Base-by-base conservation (phyloP, 2,797 vertebrate genomes). In the Sphaeramia orbicularis region DNA sequence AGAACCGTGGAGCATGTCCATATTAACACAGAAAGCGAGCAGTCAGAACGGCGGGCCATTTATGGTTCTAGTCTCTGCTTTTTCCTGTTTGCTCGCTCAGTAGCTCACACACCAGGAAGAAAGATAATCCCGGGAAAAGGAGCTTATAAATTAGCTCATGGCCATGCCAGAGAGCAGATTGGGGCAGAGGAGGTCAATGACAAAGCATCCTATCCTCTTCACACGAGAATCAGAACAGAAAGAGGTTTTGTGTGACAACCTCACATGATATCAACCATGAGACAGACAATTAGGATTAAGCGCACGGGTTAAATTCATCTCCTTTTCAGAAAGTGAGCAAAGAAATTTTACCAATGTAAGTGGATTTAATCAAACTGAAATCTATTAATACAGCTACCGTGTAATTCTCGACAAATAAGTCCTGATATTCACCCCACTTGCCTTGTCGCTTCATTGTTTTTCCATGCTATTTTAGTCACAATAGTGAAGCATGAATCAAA, bases 111-210 rank as follows among this genome's bases (percentile, higher is more conserved):
- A 91, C 80, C 79, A 83, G 83, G 84, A 91, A 88, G 84, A 89
- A 90, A 89, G 89, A 86, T 94, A 92, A 94, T 93, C 94, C 89
- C 1, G 36, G 58, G 59, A 93, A 27, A 94, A 94, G 92, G 84
- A 88, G 94, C 90, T 94, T 94, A 93, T 82, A 88, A 92, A 92
- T 93, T 93, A 94, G 91, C 87, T 67, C 41, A 18, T 18, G 65
- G 77, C 75, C 80, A 82, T 78, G 73, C 70, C 72, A 90, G 78
- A 86, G 87, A 90, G 81, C 84, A 88, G 78, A 87, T 86, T 83
- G 78, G 72, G 71, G 55, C 54, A 36, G 67, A 61, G 67, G 64
- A 89, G 87, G 91, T 92, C 91, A 91, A 50, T 89, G 86, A 86
- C 79, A 81, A 86, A 83, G 87, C 78, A 81, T 80, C 60, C 60